Evolutionary conservation across 2,888 invertebrate genomes (phyloP).

Genomic region (Hypolimnas misippus): DNA sequence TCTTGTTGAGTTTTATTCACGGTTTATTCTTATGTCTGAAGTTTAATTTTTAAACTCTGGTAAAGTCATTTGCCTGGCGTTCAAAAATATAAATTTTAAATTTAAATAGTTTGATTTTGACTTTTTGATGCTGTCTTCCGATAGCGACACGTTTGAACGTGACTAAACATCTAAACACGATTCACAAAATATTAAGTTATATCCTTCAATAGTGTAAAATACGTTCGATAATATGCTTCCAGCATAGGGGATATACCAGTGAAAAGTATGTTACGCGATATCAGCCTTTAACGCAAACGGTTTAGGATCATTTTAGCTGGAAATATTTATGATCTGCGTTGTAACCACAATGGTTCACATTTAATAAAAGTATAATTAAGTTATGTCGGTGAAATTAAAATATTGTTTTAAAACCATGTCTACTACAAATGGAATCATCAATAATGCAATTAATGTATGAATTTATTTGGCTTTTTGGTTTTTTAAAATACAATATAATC

Average conservation of each 20-base stretch:
- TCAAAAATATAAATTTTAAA: no score
- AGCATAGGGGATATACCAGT: neutral
- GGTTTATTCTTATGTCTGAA: no score
- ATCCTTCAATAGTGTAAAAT: no score
- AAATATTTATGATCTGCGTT: neutral
- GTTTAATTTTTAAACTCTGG: no score
- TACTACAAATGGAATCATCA: slow-evolving; percentile 15
- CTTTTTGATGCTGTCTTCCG: no score
- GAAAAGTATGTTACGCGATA: slow-evolving; percentile 2
- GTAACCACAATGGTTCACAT: neutral
- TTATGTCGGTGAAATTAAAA: slow-evolving; percentile 30
- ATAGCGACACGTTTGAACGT: no score
- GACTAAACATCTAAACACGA: no score
- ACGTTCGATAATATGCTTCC: no score
- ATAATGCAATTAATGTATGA: slow-evolving; percentile 15
- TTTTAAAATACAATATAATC: neutral
- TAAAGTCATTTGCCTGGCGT: no score
- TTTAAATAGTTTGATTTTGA: no score
- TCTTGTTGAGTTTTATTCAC: no score
- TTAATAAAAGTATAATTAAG: slow-evolving; percentile 27
- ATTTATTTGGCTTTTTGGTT: neutral
- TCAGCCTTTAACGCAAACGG: neutral
- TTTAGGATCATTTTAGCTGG: neutral
- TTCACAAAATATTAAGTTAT: no score
- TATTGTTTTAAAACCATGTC: slow-evolving; percentile 34